phyloP scores from a whole-genome alignment of 2,888 invertebrate species.

The Phrixothrix hirtus region DNA sequence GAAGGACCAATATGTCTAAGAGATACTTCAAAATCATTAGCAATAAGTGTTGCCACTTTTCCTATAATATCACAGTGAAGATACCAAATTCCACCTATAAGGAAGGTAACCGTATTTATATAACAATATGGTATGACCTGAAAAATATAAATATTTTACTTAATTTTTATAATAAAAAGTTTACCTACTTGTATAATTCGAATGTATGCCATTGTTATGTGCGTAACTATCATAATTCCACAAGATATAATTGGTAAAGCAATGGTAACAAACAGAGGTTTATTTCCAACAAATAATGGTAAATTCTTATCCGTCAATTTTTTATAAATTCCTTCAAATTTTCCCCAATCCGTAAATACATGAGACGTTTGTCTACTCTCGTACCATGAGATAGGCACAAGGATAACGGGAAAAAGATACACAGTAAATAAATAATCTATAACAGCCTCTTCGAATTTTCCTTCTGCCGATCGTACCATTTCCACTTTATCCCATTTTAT shows the following conservation, averaged over 20 bases:
- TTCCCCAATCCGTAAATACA: constrained; percentile 67
- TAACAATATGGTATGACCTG: constrained; percentile 70
- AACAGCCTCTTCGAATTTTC: constrained; percentile 74
- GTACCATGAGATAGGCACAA: constrained; percentile 68
- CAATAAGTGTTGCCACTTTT: constrained; percentile 65
- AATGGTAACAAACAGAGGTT: constrained; percentile 62
- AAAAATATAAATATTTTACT: constrained; percentile 16
- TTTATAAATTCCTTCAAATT: constrained; percentile 69
- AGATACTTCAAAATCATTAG: constrained; percentile 71
- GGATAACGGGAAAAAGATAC: constrained; percentile 67
- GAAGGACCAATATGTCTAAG: constrained; percentile 71
- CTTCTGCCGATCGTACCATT: constrained; percentile 59
- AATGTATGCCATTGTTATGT: constrained; percentile 72
- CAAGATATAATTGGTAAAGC: constrained; percentile 65
- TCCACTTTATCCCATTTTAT: constrained; percentile 66
- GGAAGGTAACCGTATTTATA: constrained; percentile 69
- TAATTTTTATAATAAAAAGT: not conserved
- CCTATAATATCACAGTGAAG: constrained; percentile 69
- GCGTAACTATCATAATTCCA: constrained; percentile 68
- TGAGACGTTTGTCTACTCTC: constrained; percentile 67
- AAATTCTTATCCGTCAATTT: constrained; percentile 63
- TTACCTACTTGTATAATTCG: constrained; percentile 61
- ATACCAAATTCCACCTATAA: constrained; percentile 73
- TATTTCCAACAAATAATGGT: constrained; percentile 62
- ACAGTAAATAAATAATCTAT: constrained; percentile 76